Evolutionary conservation across 92 coral and sea anemone genomes (phyloP).

Genomic region (Palythoa grandis): DNA sequence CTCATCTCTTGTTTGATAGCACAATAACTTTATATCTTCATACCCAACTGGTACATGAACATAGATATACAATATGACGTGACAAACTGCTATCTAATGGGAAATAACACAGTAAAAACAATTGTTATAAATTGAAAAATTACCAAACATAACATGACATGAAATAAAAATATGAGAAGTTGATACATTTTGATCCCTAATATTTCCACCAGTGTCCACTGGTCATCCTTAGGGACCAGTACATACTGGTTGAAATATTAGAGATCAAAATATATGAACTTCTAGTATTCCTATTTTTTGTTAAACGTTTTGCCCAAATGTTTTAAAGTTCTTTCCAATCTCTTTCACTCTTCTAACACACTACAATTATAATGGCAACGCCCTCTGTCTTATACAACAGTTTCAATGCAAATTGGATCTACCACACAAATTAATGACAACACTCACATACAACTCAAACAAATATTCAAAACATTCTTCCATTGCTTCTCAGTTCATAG

Average conservation of each 20-base stretch:
- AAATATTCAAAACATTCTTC: no score
- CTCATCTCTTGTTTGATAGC: constrained; percentile 50
- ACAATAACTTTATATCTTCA: constrained; percentile 33
- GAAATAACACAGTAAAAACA: background rate
- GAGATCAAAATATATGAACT: no score
- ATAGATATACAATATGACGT: constrained; percentile 45
- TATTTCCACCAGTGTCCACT: no score
- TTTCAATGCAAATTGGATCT: background rate
- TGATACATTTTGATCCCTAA: no score
- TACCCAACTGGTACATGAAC: constrained; percentile 56
- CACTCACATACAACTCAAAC: no score
- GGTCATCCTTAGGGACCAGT: no score
- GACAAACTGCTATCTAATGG: constrained; percentile 48
- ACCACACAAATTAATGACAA: no score
- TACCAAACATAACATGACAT: no score
- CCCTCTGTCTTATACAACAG: background rate
- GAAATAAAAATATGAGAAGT: no score
- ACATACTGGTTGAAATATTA: background rate
- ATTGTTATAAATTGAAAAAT: no score
- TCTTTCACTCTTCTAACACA: background rate
- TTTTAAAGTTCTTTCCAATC: background rate
- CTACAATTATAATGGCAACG: background rate
- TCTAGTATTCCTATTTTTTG: no score
- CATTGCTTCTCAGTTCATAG: no score
- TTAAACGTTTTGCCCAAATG: background rate